Percentiles rank a stretch among this genome's conserved stretches.
These are phyloP conservation scores for Drosophila leontia DNA, from an alignment of 1,140 invertebrate species.

Conservation along the genomic window DNA sequence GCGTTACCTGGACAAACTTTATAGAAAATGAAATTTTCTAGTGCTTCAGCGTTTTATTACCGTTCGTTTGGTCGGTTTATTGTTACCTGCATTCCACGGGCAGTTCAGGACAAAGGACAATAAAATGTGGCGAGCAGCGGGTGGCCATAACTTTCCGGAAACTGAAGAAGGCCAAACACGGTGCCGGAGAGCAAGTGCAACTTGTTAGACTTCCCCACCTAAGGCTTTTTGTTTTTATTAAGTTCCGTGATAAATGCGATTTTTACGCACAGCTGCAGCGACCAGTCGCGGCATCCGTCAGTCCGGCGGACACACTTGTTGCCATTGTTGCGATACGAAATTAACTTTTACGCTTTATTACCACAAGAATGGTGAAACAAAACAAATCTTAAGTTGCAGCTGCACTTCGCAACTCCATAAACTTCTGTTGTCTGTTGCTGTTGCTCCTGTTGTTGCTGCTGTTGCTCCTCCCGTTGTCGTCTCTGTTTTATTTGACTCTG, in stretches of 20 bases:
- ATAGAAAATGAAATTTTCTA: conserved; percentile 55
- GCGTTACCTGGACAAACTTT: conserved; percentile 21
- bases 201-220: conserved; percentile 60
- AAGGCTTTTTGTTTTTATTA: conserved; percentile 51
- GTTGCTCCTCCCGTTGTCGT: conserved; percentile 17
- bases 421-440: conserved; percentile 29
- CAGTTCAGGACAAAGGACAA: conserved; percentile 28
- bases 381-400: conserved; percentile 66
- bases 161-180: conserved; percentile 39
- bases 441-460: conserved; percentile 1
- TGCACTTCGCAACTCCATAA: conserved; percentile 32
- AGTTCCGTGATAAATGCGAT: conserved; percentile 68
- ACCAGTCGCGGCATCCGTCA: conserved; percentile 8
- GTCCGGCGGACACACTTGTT: conserved; percentile 31
- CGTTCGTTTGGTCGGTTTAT: conserved; percentile 27
- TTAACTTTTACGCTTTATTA: conserved; percentile 82
- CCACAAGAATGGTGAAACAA: conserved; percentile 69
- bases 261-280: conserved; percentile 64
- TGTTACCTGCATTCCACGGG: conserved; percentile 46
- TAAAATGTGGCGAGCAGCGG: conserved; percentile 54
- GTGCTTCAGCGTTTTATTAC: conserved; percentile 52
- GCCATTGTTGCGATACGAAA: conserved; percentile 63
- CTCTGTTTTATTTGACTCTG: conserved; percentile 38
- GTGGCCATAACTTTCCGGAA: conserved; percentile 41
- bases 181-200: conserved; percentile 36